Evolutionary conservation across 2,888 invertebrate species (phyloP), one percentile per base, ranked within the genome.

Genomic region (Oscheius sp.): DNA sequence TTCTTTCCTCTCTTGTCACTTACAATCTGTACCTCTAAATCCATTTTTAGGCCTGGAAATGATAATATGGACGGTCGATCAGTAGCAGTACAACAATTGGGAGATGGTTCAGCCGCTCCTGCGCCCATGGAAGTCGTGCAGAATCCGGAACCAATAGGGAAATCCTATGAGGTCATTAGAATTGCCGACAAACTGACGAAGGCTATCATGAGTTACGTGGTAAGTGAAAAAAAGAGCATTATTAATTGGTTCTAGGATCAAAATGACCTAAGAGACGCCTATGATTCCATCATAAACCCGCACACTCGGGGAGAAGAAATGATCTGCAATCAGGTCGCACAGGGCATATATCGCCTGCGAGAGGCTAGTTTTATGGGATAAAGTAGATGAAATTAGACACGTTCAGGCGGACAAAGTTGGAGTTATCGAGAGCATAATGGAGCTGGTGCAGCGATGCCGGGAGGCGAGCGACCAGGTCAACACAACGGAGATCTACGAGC

Each of bases 401-500:
- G 2, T 53, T 63, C 47, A 73, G 73, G 21, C 21, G 3, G 63
- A 73, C 1, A 62, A 65, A 53, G n/a, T 50, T 2, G 35, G 9
- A 7, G 11, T 73, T n/a, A 13, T 73, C 3, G 11, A 62, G 10
- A 9, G 50, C 3, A 37, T 73, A 21, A 42, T 73, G 7, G 50
- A 21, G 4, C 35, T 65, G 21, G 63, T 73, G 1, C 11, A 63
- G n/a, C 53, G 35, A 55, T 62, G 53, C 63, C 2, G 50, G 35
- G 35, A 47, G 21, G 73, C 21, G 21, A 21, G 21, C 21, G 21
- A 53, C 13, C 29, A 62, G 5, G 33, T 35, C 13, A 48, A 62
- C 5, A 53, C 73, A 11, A 37, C 55, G 13, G 63, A 50, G 21
- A 74, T 62, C 21, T 74, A 74, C 35, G 74, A 74, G 51, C 42